Conservation (phyloP, 2,113 vertebrate species). For the Chamaetylas fuelleborni region DNA sequence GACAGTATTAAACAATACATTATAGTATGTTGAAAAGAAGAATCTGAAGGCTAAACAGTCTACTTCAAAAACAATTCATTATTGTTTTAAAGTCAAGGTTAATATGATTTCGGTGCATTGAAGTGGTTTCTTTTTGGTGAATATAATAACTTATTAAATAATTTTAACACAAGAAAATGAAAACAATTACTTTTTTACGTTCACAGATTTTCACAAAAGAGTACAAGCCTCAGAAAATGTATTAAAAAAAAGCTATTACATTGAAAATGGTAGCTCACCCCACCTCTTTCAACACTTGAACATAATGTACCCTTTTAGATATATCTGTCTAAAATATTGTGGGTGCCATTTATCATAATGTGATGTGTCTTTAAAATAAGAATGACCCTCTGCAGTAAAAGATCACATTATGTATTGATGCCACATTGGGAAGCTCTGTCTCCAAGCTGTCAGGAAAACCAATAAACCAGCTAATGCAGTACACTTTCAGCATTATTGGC, state of each 20-base stretch:
- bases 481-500: neutral
- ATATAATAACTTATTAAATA: neutral
- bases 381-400: neutral
- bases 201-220: neutral
- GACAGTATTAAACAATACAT: neutral
- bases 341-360: neutral
- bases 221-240: neutral
- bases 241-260: neutral
- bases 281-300: neutral
- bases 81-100: neutral
- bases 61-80: neutral
- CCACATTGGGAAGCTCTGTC: neutral
- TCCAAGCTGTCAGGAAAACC: conserved; percentile 13
- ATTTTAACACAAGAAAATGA: neutral
- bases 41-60: neutral
- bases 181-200: neutral
- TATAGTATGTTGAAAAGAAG: neutral
- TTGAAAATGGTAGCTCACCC: neutral
- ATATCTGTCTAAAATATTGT: neutral
- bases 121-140: neutral
- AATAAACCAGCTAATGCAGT: neutral
- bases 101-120: neutral
- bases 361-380: neutral
- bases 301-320: neutral
- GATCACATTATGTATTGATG: neutral